phyloP scores from a whole-genome alignment of 2,797 vertebrate genomes.

The Cercopithecus diana region DNA sequence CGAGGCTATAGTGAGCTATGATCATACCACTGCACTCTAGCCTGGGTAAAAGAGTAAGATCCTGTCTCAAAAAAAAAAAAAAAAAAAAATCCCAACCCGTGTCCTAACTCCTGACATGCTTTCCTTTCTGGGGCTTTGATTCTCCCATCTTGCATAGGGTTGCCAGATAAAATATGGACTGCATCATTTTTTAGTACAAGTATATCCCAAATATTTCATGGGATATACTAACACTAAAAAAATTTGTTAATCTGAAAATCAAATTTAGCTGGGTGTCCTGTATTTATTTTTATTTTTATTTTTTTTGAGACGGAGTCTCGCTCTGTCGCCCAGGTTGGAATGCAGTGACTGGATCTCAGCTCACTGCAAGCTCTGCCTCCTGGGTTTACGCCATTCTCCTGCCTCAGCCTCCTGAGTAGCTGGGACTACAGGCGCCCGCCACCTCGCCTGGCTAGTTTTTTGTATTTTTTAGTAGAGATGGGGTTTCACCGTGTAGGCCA shows the following conservation, averaged over 20 bases:
- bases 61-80: background rate
- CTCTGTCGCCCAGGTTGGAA: too few relatives aligned
- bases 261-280: background rate
- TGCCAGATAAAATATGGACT: background rate
- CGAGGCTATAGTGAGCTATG: background rate
- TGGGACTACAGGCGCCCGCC: too few relatives aligned
- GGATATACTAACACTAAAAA: background rate
- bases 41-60: background rate
- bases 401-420: too few relatives aligned
- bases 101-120: background rate
- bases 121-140: background rate
- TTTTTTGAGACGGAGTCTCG: too few relatives aligned
- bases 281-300: background rate
- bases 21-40: background rate
- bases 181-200: background rate
- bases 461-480: too few relatives aligned
- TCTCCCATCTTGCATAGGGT: background rate
- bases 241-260: background rate
- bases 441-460: too few relatives aligned
- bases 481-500: too few relatives aligned
- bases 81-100: background rate
- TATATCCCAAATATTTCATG: background rate
- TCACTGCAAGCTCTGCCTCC: too few relatives aligned
- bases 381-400: too few relatives aligned
- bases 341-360: too few relatives aligned